Conservation (phyloP, 2,888 invertebrate species). For the Drosophila melanocephala region DNA sequence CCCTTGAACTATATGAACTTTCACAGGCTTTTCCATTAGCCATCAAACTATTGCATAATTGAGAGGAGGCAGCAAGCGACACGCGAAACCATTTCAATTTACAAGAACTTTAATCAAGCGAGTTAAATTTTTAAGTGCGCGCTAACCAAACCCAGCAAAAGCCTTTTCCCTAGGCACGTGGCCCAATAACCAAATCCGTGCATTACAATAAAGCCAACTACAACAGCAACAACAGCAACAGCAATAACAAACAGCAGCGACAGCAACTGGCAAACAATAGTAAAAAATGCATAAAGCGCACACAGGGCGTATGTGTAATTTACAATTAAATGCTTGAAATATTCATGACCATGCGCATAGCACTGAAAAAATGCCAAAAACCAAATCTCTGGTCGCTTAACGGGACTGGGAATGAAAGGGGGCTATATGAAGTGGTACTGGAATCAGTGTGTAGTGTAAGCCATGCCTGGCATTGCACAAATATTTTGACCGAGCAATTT, state of each 20-base stretch:
- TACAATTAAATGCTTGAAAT: constrained; percentile 78
- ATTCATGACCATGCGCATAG: constrained; percentile 59
- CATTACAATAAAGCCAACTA: constrained; percentile 41
- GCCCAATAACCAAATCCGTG: constrained; percentile 71
- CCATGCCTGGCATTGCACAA: constrained; percentile 49
- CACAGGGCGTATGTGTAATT: constrained; percentile 78
- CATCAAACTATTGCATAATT: constrained; percentile 48
- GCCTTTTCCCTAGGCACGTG: constrained; percentile 47
- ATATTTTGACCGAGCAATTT: constrained; percentile 72
- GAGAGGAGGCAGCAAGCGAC: constrained; percentile 21
- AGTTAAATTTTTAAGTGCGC: constrained; percentile 57
- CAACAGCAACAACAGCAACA: constrained; percentile 7
- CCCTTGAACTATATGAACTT: constrained; percentile 16
- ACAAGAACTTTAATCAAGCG: constrained; percentile 59
- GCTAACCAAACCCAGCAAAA: constrained; percentile 19
- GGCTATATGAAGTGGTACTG: not conserved
- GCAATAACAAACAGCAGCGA: constrained; percentile 9
- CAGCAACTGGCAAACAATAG: constrained; percentile 51
- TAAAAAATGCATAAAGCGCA: constrained; percentile 69
- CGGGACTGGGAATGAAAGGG: not conserved
- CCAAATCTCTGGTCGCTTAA: constrained; percentile 69
- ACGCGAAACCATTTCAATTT: constrained; percentile 37
- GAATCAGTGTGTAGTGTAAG: constrained; percentile 7
- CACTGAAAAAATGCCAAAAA: constrained; percentile 43
- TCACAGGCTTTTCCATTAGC: constrained; percentile 35